Base-by-base conservation (phyloP, 1,140 invertebrate genomes). In the Tachypleus tridentatus region DNA sequence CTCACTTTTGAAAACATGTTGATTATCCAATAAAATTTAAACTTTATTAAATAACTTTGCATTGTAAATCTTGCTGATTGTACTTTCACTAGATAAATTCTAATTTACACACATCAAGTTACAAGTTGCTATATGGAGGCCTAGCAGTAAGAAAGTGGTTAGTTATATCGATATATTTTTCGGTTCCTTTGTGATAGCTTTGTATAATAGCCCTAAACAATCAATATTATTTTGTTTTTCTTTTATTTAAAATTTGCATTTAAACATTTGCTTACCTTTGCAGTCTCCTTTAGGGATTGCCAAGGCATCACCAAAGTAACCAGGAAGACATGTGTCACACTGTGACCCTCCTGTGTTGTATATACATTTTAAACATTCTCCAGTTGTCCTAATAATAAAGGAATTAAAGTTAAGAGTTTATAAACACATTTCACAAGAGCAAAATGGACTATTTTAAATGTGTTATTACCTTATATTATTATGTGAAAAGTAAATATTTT, bases 341-440 rank as follows among this genome's bases (percentile, higher is more conserved):
- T 74, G 70, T 57, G 60, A 62, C 60, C 97, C 97, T 49, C 85
- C 92, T 3, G 95, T 98, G 72, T 97, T 97, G 75, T 97, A 91
- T 64, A 98, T 94, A 76, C 97, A 99, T 74, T 97, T 98, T 0
- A 95, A 76, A 82, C 97, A 99, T 75, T 95, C 88, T 54, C 96
- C 96, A n/a, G 56, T 68, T 6, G 29, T 61, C 51, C 67, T 68
- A 59, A 29, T 65, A 65, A 50, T 47, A 49, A 66, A 58, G 61
- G 49, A 79, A 11, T 87, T 86, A n/a, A 29, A 29, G 29, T 29
- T 29, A 29, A 29, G 29, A 29, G 29, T 29, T 29, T 29, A 29
- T 29, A 29, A 29, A 29, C 29, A 1, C 29, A 29, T 29, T 29
- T 29, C 29, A 29, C 29, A 29, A 29, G 29, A 29, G 29, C 29